Conservation (phyloP, 1,140 invertebrate genomes). For the Drosophila eugracilis region DNA sequence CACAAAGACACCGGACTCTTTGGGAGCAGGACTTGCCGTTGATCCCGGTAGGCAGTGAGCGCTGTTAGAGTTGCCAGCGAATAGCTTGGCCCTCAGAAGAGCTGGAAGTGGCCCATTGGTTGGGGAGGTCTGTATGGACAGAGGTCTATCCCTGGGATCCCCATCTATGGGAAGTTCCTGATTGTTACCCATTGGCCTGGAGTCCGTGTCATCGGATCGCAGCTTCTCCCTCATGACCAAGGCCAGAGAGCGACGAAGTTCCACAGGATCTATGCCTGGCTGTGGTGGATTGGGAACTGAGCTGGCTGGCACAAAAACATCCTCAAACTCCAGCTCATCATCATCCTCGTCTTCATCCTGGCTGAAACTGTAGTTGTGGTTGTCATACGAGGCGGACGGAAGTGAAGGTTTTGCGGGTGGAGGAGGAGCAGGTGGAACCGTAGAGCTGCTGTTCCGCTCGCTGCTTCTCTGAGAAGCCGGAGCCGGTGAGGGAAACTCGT, state of each 20-base stretch:
- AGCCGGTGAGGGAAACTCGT: conserved; percentile 61
- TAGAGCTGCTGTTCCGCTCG: conserved; percentile 55
- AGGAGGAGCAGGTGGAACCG: conserved; percentile 13
- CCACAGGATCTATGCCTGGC: conserved; percentile 56
- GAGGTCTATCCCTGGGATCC: conserved; percentile 27
- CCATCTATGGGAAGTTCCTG: conserved; percentile 9
- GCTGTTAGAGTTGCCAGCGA: conserved; percentile 49
- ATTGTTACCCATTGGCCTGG: conserved; percentile 9
- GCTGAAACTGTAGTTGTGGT: conserved; percentile 72
- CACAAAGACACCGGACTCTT: conserved; percentile 57
- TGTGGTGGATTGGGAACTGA: conserved; percentile 15
- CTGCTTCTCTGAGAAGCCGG: conserved; percentile 58
- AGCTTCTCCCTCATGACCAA: conserved; percentile 74
- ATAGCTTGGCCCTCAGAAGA: conserved; percentile 50
- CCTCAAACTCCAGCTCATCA: conserved; percentile 78
- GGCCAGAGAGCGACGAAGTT: conserved; percentile 65
- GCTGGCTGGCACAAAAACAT: conserved; percentile 69
- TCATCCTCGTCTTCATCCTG: conserved; percentile 58
- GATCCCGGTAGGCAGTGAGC: conserved; percentile 54
- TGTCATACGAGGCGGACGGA: conserved; percentile 68
- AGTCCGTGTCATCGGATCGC: conserved; percentile 73
- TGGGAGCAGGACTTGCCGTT: background rate
- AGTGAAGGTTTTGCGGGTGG: conserved; percentile 18
- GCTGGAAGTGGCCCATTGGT: conserved; percentile 59
- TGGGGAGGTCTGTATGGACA: conserved; percentile 61